These are phyloP conservation scores for Dorcus parallelipipedus DNA, from an alignment of 2,888 invertebrate genomes.

Conservation along the genomic window DNA sequence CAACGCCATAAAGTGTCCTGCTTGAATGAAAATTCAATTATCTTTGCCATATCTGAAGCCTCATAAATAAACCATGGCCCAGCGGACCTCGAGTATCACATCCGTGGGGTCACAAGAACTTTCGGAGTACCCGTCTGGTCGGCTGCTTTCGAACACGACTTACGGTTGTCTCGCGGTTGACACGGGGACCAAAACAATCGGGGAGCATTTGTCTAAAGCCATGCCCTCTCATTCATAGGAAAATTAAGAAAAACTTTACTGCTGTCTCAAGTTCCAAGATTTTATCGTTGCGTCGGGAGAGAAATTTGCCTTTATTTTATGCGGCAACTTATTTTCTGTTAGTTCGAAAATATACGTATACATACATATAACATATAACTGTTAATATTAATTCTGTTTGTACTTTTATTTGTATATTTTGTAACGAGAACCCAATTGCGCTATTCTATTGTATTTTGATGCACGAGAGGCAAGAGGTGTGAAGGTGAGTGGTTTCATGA, in stretches of 20 bases:
- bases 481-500: too few relatives aligned
- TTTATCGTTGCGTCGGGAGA: neutral
- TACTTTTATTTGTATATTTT: too few relatives aligned
- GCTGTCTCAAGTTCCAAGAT: neutral
- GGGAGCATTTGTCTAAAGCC: conserved; percentile 27
- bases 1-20: conserved; percentile 19
- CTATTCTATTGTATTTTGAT: too few relatives aligned
- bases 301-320: too few relatives aligned
- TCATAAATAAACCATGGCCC: conserved; percentile 28
- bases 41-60: conserved; percentile 29
- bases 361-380: too few relatives aligned
- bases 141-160: conserved; percentile 13
- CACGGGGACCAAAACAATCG: conserved; percentile 29
- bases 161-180: conserved; percentile 26
- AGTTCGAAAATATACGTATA: too few relatives aligned
- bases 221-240: conserved; percentile 25
- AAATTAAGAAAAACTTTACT: conserved; percentile 19
- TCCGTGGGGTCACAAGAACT: conserved; percentile 10
- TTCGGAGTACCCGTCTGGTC: conserved; percentile 10
- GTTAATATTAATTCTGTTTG: too few relatives aligned
- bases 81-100: conserved; percentile 11
- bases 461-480: too few relatives aligned
- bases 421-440: too few relatives aligned
- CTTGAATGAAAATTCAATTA: conserved; percentile 30
- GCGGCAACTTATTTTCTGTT: too few relatives aligned